Base-by-base conservation (phyloP, 1,140 invertebrate genomes). In the Vollenhovia emeryi region DNA sequence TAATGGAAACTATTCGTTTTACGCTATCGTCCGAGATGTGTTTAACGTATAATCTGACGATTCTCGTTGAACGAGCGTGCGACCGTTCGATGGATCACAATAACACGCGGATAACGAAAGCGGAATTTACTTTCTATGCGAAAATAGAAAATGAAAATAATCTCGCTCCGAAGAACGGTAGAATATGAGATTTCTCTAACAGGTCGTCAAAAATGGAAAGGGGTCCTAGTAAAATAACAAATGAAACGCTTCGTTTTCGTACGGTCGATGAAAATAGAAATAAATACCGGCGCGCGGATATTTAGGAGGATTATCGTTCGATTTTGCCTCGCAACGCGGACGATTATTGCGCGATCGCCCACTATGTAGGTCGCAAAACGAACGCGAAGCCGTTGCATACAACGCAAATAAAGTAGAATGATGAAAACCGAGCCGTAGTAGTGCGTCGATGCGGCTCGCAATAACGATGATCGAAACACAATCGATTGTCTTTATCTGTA, bases 321-420 rank as follows among this genome's bases (percentile, higher is more conserved):
- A 33, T 57, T 71, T 80, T 57, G n/a, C 52, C 5, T n/a, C 13
- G 18, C 30, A 68, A 55, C 50, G 40, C 27, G 7, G 27, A 55
- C 50, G 78, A 82, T 82, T 82, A 82, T 73, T 59, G 78, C 36
- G 66, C 59, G 50, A 82, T 71, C 24, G 48, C 5, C 9, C 45
- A 50, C 36, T 59, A 82, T 82, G 27, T 73, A 82, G 78, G 66
- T 82, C 66, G 78, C 13, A 33, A 66, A 36, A 36, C 52, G 43
- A 50, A 43, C 27, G 75, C 48, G 27, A 15, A 36, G 24, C 24
- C 18, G 24, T 57, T 30, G 36, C 64, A 45, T 73, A 45, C 43
- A 48, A 71, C 36, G 50, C 36, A 82, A 79, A 79, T 71, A 82
- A 73, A 82, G 78, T 82, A 82, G 66, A 82, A 82, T 82, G 66